These are phyloP conservation scores for Brachionus angularis DNA, from an alignment of 1,140 invertebrate genomes.

Conservation along the genomic window DNA sequence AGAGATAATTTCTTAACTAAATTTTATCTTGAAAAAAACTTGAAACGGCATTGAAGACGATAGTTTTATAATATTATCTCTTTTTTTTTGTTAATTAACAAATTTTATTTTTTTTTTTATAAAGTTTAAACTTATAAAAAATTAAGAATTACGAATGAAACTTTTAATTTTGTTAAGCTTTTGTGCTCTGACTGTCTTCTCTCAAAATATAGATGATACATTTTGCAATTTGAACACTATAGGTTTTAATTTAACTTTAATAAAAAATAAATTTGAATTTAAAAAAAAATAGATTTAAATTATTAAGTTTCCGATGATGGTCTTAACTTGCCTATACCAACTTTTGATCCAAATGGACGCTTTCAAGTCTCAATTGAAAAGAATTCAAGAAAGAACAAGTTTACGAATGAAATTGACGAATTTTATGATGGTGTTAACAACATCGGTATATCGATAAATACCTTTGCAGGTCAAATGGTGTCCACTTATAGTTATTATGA, in stretches of 20 bases:
- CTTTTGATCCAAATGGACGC: neutral
- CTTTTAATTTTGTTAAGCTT: too few relatives aligned
- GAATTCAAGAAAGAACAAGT: neutral
- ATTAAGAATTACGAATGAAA: too few relatives aligned
- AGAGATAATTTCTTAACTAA: too few relatives aligned
- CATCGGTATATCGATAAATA: constrained; percentile 30
- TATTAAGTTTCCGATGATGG: constrained; percentile 22
- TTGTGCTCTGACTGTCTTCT: too few relatives aligned
- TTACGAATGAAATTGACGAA: constrained; percentile 36
- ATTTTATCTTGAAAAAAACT: too few relatives aligned
- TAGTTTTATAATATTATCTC: too few relatives aligned
- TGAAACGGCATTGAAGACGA: too few relatives aligned
- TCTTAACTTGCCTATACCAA: neutral
- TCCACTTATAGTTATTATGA: constrained; percentile 41
- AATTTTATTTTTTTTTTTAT: too few relatives aligned
- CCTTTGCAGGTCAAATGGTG: constrained; percentile 12
- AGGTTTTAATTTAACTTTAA: neutral
- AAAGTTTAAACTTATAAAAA: too few relatives aligned
- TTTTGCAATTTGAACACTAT: constrained; percentile 33
- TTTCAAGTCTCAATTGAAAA: constrained; percentile 26
- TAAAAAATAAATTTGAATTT: neutral
- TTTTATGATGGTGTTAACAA: constrained; percentile 33
- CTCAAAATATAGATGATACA: constrained; percentile 41
- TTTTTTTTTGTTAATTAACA: too few relatives aligned
- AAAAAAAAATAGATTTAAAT: neutral